Evolutionary conservation across 1,140 invertebrate genomes (phyloP), one percentile per base, ranked within the genome.

Genomic region (Lerema accius): DNA sequence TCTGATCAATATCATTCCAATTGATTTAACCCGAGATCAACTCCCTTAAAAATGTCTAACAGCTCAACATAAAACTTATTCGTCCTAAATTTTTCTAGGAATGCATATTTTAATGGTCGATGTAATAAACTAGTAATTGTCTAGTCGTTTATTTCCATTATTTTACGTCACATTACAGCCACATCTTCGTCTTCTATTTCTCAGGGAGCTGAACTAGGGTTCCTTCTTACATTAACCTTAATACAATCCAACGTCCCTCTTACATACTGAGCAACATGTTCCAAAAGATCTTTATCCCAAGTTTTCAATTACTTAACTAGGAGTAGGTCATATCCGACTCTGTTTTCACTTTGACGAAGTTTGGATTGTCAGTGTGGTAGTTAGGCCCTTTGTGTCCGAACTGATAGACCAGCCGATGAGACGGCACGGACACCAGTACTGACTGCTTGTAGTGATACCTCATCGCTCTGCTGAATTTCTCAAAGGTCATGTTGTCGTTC

Each of bases 391-490:
- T 96, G 49, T 93, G 93, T 0, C 96, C 96, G 91, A 97, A 97
- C 86, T 97, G 96, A 91, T 97, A 97, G 4, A 98, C 96, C 43
- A 98, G 92, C 51, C 96, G 92, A 50, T 95, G 92, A 4, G 96
- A 96, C 45, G 96, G 93, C 0, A 97, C 96, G 3, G 96, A 95
- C 28, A 95, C 93, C 39, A 97, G 93, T 28, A 97, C 96, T 78
- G 94, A 92, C 77, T 95, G 94, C 81, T 95, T 95, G 89, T 98
- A 98, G 86, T 97, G 97, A 90, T 98, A 97, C 94, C 97, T 94
- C 96, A 98, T 98, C 4, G 97, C 97, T 73, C 97, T 86, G 89
- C 96, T 97, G 64, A 98, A 94, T 88, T 98, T 98, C 82, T 98
- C 97, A 81, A 98, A 98, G 11, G 96, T 98, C 97, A 98, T 98